Evolutionary conservation across 1,140 invertebrate genomes (phyloP).

Genomic region (Drosophila arawakana): DNA sequence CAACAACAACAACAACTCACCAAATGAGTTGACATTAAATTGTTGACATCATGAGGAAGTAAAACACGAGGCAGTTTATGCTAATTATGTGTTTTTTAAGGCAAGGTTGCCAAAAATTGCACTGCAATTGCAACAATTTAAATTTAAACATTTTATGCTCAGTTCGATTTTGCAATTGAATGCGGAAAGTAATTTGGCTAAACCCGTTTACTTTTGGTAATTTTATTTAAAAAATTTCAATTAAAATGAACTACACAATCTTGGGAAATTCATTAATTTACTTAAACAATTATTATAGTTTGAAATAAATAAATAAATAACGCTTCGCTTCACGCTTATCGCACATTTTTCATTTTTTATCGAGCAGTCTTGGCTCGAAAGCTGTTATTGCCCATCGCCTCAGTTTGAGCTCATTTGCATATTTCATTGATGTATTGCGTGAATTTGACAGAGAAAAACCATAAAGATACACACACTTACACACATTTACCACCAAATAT

Average conservation of each 20-base stretch:
- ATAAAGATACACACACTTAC: conserved; percentile 32
- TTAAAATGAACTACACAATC: neutral
- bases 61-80: conserved; percentile 45
- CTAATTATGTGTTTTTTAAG: conserved; percentile 44
- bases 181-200: neutral
- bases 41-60: conserved; percentile 59
- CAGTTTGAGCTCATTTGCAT: conserved; percentile 50
- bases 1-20: conserved; percentile 17
- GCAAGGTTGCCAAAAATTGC: conserved; percentile 38
- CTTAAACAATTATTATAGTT: conserved; percentile 3
- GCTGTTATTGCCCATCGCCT: conserved; percentile 15
- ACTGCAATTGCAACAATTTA: conserved; percentile 23
- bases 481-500: conserved; percentile 24
- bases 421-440: conserved; percentile 48
- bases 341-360: conserved; percentile 12
- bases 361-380: conserved; percentile 36
- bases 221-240: conserved; percentile 1
- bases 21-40: conserved; percentile 39
- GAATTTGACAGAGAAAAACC: conserved; percentile 50
- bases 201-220: neutral
- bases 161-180: neutral
- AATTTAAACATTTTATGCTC: neutral
- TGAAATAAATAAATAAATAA: neutral
- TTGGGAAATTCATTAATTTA: conserved; percentile 5
- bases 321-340: conserved; percentile 21